phyloP scores from a whole-genome alignment of 1,140 invertebrate genomes.

The Armadillidium nasatum region DNA sequence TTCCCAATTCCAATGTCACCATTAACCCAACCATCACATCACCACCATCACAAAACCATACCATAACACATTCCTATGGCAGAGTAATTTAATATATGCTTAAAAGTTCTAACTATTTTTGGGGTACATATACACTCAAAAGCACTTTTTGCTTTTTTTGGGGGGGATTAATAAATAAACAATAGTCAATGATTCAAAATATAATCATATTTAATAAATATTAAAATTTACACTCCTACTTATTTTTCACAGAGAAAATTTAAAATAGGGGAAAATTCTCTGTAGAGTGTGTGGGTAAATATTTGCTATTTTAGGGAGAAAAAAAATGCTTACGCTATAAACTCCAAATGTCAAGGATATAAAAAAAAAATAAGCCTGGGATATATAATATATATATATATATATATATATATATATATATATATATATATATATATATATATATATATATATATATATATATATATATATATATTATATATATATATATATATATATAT shows the following conservation, averaged over 20 bases:
- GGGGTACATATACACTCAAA: background rate
- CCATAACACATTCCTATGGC: slow-evolving; percentile 9
- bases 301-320: too few species aligned
- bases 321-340: too few species aligned
- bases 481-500: too few species aligned
- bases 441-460: too few species aligned
- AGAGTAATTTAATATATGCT: background rate
- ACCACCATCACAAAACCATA: slow-evolving; percentile 7
- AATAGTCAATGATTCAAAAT: background rate
- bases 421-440: too few species aligned
- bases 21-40: slow-evolving; percentile 2
- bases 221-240: background rate
- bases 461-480: too few species aligned
- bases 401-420: too few species aligned
- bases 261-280: background rate
- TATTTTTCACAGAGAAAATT: background rate
- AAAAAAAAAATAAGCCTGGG: too few species aligned
- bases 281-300: background rate
- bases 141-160: too few species aligned
- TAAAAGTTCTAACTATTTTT: background rate
- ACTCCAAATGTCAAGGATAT: too few species aligned
- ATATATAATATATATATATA: too few species aligned
- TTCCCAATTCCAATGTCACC: background rate
- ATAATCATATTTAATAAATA: background rate
- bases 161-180: background rate